A percentile compares a stretch with the other conserved stretches of the same genome.
These are phyloP conservation scores for Drosophila pectinifera DNA, from an alignment of 1,140 invertebrate genomes.

Conservation along the genomic window DNA sequence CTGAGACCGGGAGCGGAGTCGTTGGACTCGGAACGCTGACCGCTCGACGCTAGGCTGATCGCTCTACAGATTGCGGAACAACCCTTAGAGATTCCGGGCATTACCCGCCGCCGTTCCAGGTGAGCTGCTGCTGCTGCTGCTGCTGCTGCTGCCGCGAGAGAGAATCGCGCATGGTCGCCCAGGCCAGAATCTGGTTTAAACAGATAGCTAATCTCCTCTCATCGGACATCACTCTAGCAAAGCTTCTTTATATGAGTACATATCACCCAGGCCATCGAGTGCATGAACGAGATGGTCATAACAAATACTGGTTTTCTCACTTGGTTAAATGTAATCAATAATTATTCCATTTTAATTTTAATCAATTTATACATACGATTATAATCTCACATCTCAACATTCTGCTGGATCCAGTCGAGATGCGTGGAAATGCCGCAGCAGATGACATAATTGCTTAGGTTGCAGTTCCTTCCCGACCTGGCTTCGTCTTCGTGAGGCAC, in stretches of 20 bases:
- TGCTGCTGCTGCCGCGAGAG: no score
- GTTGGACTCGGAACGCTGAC: slow-evolving; percentile 3
- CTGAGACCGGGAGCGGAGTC: slow-evolving; percentile 25
- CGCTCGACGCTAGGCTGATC: slow-evolving; percentile 7
- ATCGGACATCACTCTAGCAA: not conserved
- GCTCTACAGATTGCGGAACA: slow-evolving; percentile 24
- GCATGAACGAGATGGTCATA: not conserved
- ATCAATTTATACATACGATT: no score
- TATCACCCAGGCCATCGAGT: not conserved
- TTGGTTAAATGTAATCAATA: not conserved
- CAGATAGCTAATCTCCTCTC: not conserved
- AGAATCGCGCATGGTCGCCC: not conserved
- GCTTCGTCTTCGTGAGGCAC: no score
- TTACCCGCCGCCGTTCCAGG: slow-evolving; percentile 41
- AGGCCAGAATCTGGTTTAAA: slow-evolving; percentile 10
- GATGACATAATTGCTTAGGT: slow-evolving; percentile 12
- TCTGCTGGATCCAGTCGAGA: slow-evolving; percentile 11
- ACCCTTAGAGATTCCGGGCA: slow-evolving; percentile 34
- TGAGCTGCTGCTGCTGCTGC: not conserved
- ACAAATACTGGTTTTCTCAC: not conserved
- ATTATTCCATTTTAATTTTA: no score
- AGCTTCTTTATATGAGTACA: not conserved
- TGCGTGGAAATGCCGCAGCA: slow-evolving; percentile 10
- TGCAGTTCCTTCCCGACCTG: no score
- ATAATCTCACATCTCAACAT: not conserved